Base-by-base conservation (phyloP, 2,888 invertebrate genomes). In the Buathra laborator region DNA sequence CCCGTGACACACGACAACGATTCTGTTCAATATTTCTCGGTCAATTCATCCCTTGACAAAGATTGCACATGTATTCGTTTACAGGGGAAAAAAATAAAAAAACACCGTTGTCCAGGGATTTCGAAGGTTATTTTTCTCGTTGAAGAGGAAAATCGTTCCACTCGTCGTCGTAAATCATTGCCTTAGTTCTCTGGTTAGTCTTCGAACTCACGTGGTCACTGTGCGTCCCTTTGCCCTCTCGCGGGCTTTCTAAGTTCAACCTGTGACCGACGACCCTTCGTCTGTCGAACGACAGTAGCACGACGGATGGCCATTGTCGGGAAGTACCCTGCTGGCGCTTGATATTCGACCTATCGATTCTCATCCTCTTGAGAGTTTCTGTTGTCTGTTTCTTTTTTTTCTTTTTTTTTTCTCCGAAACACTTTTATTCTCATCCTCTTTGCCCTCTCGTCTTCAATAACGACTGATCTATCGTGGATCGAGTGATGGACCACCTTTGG, bases 281-380 rank as follows among this genome's bases (percentile, higher is more conserved):
- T 72, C 56, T 56, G 67, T 56, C 64, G 53, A 68, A 74, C 78
- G 85, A 83, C 86, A 84, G 70, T 74, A 68, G 70, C 81, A 72
- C 84, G 86, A 86, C 78, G 86, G 82, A 85, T 87, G 83, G 85
- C 71, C 71, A 86, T 85, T 87, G 88, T 87, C 87, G 80, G 84
- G 81, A 87, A 85, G 83, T 70, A 77, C 81, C 77, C 84, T 82
- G 83, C 79, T 75, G 79, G 68, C 76, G 19, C 67, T 67, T 66
- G 82, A 82, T 78, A 85, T 85, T 81, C 78, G 74, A 81, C 70
- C 78, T 43, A 81, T 85, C 85, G 66, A 66, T 43, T 64, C 37
- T 70, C 56, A 29, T 48, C 71, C 78, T 64, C 66, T 71, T 51
- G 59, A 81, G 48, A 24, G 9, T 37, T 37, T 9, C 37, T 37